These are phyloP conservation scores for Aporrectodea caliginosa DNA, from an alignment of 1,140 invertebrate species.

Conservation along the genomic window DNA sequence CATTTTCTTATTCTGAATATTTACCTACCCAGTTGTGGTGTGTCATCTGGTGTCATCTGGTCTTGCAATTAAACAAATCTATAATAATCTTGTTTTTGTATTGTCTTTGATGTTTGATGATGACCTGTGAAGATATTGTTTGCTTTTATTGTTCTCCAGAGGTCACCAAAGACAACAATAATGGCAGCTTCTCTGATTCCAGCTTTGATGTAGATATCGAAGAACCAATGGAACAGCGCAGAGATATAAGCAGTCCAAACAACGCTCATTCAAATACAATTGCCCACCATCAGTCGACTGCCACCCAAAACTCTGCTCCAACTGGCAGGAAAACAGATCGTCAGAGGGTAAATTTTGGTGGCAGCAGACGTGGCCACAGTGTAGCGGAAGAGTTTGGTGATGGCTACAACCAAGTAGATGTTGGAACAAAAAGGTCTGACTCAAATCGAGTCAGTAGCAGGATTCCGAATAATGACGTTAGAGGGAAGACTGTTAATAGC, in stretches of 20 bases:
- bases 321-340: too few species aligned
- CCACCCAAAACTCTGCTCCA: too few species aligned
- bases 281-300: not conserved
- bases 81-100: too few species aligned
- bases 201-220: not conserved
- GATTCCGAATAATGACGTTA: not conserved
- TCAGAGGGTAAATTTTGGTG: too few species aligned
- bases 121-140: too few species aligned
- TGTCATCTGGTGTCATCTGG: too few species aligned
- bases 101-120: too few species aligned
- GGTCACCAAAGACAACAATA: not conserved
- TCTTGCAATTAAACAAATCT: too few species aligned
- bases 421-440: not conserved
- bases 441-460: not conserved
- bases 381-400: not conserved
- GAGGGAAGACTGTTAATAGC: constrained; percentile 35
- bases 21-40: too few species aligned
- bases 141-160: not conserved
- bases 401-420: not conserved
- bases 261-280: not conserved
- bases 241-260: not conserved
- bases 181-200: not conserved
- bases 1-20: too few species aligned
- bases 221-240: not conserved
- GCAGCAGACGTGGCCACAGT: not conserved